Percentiles rank a stretch among this genome's conserved stretches.
Conservation (phyloP, 2,113 vertebrate genomes). For the Dicrurus megarhynchus region DNA sequence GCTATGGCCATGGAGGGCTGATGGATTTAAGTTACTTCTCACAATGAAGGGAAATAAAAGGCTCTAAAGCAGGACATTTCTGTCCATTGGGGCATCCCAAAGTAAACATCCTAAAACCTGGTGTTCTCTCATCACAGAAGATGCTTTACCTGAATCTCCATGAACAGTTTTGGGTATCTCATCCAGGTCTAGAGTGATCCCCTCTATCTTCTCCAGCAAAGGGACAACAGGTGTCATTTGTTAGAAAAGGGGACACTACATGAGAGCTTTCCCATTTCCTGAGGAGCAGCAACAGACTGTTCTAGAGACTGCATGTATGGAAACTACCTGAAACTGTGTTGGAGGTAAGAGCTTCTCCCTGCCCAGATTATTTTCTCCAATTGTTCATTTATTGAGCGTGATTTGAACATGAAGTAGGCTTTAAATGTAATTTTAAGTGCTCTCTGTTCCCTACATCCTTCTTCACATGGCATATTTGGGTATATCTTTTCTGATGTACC, state of each 20-base stretch:
- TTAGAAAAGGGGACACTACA: not conserved
- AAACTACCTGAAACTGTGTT: not conserved
- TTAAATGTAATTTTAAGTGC: not conserved
- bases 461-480: not conserved
- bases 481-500: not conserved
- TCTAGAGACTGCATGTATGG: not conserved
- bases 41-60: not conserved
- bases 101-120: not conserved
- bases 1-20: not conserved
- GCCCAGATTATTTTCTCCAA: not conserved
- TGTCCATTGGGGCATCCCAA: not conserved
- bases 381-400: not conserved
- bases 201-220: not conserved
- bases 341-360: not conserved
- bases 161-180: not conserved
- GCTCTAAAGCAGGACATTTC: not conserved
- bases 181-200: not conserved
- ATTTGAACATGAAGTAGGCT: not conserved
- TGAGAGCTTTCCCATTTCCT: not conserved
- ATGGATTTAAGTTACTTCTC: not conserved
- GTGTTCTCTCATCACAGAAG: not conserved
- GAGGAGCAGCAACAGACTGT: not conserved
- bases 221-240: not conserved
- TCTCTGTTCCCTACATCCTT: not conserved
- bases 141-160: not conserved